phyloP scores from a whole-genome alignment of 1,140 invertebrate genomes.

The Thrips palmi region DNA sequence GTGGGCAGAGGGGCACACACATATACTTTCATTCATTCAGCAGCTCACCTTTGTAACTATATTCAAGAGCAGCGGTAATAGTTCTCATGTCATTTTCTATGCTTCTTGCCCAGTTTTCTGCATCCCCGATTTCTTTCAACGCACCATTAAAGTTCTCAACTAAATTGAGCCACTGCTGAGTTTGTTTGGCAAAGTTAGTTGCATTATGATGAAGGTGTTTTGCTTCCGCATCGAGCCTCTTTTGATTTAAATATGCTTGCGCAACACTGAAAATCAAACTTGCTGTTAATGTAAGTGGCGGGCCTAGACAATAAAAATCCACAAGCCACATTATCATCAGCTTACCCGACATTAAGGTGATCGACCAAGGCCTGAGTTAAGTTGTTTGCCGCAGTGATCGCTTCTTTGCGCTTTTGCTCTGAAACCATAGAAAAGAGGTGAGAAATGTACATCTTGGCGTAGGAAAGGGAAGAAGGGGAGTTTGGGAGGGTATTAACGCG shows the following conservation, averaged over 20 bases:
- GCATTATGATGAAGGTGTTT: slow-evolving; percentile 91
- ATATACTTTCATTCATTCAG: too few species aligned
- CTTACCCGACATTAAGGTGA: slow-evolving; percentile 91
- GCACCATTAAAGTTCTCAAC: slow-evolving; percentile 91
- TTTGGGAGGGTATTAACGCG: slow-evolving; percentile 11
- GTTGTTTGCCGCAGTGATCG: slow-evolving; percentile 74
- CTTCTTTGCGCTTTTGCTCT: slow-evolving; percentile 87
- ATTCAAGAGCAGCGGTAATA: slow-evolving; percentile 81
- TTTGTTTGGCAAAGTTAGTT: slow-evolving; percentile 88
- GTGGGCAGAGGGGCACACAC: too few species aligned
- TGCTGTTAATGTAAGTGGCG: neutral
- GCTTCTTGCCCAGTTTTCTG: slow-evolving; percentile 93
- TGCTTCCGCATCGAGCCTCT: slow-evolving; percentile 89
- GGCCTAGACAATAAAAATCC: neutral
- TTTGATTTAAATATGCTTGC: slow-evolving; percentile 96
- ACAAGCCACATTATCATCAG: too few species aligned
- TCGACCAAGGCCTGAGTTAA: slow-evolving; percentile 88
- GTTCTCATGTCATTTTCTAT: slow-evolving; percentile 94
- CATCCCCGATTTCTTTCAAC: slow-evolving; percentile 95
- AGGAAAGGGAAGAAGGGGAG: too few species aligned
- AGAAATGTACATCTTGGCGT: slow-evolving; percentile 1
- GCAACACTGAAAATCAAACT: slow-evolving; percentile 47
- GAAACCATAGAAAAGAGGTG: slow-evolving; percentile 23
- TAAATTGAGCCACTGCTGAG: slow-evolving; percentile 84
- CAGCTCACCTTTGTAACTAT: slow-evolving; percentile 84